Percentiles rank a stretch among this genome's conserved stretches.
Conservation (phyloP, 2,113 vertebrate species). For the Ranitomeya imitator region DNA sequence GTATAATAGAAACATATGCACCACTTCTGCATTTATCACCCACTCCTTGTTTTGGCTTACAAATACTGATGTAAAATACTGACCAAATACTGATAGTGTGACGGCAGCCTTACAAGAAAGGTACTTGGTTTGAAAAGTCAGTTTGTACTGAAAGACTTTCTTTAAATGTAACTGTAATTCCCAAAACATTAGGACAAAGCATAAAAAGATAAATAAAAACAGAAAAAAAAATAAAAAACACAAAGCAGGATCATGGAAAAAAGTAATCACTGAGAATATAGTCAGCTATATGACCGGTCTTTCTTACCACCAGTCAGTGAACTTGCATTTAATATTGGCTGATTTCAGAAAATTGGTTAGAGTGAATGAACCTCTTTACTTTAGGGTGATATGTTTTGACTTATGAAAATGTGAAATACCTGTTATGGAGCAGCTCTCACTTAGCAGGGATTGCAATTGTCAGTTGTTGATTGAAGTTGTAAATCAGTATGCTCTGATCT, state of each 20-base stretch:
- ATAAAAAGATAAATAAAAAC: too few relatives aligned
- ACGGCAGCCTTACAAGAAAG: too few relatives aligned
- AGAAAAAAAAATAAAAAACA: neutral
- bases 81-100: too few relatives aligned
- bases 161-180: too few relatives aligned
- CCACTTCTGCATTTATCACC: too few relatives aligned
- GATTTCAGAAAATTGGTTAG: slow-evolving; percentile 69
- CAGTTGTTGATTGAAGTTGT: slow-evolving; percentile 72
- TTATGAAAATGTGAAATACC: slow-evolving; percentile 77
- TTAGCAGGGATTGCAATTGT: slow-evolving; percentile 69
- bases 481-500: slow-evolving; percentile 70
- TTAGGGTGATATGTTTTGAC: slow-evolving; percentile 76
- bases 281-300: slow-evolving; percentile 21
- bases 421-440: slow-evolving; percentile 71
- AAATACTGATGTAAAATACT: too few relatives aligned
- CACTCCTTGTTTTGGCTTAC: too few relatives aligned
- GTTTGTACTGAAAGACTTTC: too few relatives aligned
- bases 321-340: slow-evolving; percentile 61
- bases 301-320: slow-evolving; percentile 57
- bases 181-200: neutral
- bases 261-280: slow-evolving; percentile 33
- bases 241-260: neutral
- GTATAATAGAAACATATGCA: too few relatives aligned
- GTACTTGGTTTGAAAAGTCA: too few relatives aligned
- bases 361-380: slow-evolving; percentile 70